Base-by-base conservation (phyloP, 2,113 vertebrate species). In the Cichladusa arquata region DNA sequence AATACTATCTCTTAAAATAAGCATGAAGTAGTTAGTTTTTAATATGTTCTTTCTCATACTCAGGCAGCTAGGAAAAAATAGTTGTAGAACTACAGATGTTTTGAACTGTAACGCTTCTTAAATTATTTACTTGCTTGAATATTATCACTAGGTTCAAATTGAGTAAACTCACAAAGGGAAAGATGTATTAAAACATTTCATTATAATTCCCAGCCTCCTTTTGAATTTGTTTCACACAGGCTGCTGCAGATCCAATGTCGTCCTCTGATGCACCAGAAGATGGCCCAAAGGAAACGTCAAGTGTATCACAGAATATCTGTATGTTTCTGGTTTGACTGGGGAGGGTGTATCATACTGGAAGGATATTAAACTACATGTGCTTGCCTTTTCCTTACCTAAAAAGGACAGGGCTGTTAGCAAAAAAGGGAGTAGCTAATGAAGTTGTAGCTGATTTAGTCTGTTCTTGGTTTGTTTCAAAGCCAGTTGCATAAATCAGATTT, bases 261-360 rank as follows among this genome's bases (percentile, higher is more conserved):
- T 92, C 92, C 12, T 87, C 96, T 5, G 97, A 92, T 31, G 72
- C 84, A 36, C 89, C 94, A 9, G 98, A 96, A 87, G 91, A 96
- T 62, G 98, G 91, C 45, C 97, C 98, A 60, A 96, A 95, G 85
- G 97, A 89, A 67, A 62, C 95, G 1, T 65, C 97, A 8, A 97
- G 93, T 89, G 92, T 97, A 11, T 79, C 98, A 2, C 97, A 98
- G 92, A 97, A 95, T 97, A 96, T 98, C 92, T 98, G 98, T 98
- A 97, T 88, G 98, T 98, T 85, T 79, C 72, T 91, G 80, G 65
- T 93, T 93, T 86, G 80, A 54, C 73, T 93, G 90, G 95, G 93
- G 81, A 90, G 88, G 92, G 95, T 83, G 17, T 82, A 3, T 80
- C 38, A 15, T 1, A 1, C 11, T 62, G 34, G 16, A 74, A 82